Percentiles rank a stretch among this genome's conserved stretches.
Conservation (phyloP, 30 jellyfish, hydroid and myxozoan genomes). For the Chrysaora quinquecirrha region DNA sequence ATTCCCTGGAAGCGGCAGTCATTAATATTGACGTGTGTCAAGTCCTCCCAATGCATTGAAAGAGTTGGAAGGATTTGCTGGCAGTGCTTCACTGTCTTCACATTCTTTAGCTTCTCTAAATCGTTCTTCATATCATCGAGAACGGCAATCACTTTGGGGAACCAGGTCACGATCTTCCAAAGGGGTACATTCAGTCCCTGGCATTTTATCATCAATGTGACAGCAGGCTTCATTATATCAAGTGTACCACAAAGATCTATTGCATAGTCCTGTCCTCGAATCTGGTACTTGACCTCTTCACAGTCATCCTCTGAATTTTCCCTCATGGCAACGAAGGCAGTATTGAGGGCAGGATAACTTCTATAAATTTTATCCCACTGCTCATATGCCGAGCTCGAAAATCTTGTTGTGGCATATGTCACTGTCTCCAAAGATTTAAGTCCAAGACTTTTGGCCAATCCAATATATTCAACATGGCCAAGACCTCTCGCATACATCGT, state of each 20-base stretch:
- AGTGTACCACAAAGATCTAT: constrained; percentile 20
- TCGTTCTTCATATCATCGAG: constrained; percentile 9
- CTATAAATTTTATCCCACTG: constrained; percentile 41
- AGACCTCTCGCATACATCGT: constrained; percentile 31
- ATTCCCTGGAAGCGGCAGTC: constrained; percentile 27
- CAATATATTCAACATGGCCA: constrained; percentile 38
- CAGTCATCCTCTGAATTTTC: constrained; percentile 37
- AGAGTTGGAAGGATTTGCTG: constrained; percentile 25
- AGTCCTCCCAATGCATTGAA: constrained; percentile 31
- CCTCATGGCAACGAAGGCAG: constrained; percentile 8
- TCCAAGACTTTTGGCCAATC: constrained; percentile 46
- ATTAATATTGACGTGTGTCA: constrained; percentile 11
- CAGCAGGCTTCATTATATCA: constrained; percentile 35
- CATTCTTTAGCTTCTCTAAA: constrained; percentile 7
- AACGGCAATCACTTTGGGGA: constrained; percentile 10
- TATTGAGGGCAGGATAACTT: constrained; percentile 22
- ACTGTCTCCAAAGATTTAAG: constrained; percentile 37
- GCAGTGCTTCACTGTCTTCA: constrained; percentile 19
- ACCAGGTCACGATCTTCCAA: constrained; percentile 43
- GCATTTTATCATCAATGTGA: constrained; percentile 10
- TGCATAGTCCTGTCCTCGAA: constrained; percentile 24
- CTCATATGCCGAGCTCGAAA: constrained; percentile 41
- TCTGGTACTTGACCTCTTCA: constrained; percentile 19
- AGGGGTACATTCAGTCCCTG: constrained; percentile 28
- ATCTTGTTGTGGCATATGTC: constrained; percentile 44